Evolutionary conservation across 2,888 invertebrate species (phyloP).

Genomic region (Drosophila paranaensis): DNA sequence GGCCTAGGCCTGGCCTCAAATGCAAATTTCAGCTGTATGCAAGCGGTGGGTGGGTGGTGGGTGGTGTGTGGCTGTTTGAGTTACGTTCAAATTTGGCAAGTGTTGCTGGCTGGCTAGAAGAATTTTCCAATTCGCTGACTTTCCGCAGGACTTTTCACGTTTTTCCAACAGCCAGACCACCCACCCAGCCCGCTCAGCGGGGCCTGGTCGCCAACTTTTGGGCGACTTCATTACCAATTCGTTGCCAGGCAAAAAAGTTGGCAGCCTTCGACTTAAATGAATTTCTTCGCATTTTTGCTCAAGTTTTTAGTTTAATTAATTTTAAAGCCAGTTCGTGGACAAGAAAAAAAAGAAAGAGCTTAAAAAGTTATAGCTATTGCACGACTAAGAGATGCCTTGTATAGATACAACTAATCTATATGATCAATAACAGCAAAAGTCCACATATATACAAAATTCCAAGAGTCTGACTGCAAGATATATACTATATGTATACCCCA

Average conservation of each 20-base stretch:
- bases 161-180: constrained; percentile 1
- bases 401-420: too few relatives aligned
- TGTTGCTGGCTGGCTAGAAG: constrained; percentile 20
- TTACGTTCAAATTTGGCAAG: neutral
- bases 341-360: constrained; percentile 10
- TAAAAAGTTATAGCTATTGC: neutral
- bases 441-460: too few relatives aligned
- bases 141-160: constrained; percentile 36
- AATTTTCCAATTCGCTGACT: constrained; percentile 62
- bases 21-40: constrained; percentile 56
- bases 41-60: neutral
- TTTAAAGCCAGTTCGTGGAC: constrained; percentile 50
- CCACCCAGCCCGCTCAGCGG: neutral
- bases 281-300: constrained; percentile 63
- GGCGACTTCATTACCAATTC: constrained; percentile 57
- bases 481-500: neutral
- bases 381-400: too few relatives aligned
- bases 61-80: neutral
- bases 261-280: constrained; percentile 56
- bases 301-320: constrained; percentile 71
- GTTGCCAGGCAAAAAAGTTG: constrained; percentile 43
- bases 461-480: too few relatives aligned
- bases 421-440: too few relatives aligned
- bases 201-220: constrained; percentile 8
- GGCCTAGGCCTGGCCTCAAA: constrained; percentile 32